Percentiles rank a stretch among this genome's conserved stretches.
Evolutionary conservation across 2,888 invertebrate genomes (phyloP).

Genomic region (Eilema griseolum): DNA sequence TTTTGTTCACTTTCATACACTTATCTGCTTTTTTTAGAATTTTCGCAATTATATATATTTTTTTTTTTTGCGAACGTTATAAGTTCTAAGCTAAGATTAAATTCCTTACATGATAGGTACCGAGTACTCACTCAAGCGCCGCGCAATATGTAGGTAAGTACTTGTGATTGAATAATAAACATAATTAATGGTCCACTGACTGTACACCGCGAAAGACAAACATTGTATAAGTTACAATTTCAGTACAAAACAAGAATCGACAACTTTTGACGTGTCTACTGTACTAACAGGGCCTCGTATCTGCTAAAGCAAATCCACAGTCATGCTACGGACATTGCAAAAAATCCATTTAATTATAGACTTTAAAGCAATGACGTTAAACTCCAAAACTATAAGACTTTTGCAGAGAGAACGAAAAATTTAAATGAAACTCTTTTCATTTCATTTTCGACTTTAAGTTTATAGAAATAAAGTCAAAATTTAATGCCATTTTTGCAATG

Average conservation of each 20-base stretch:
- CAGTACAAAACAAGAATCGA: background rate
- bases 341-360: too few relatives aligned
- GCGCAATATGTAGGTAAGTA: slow-evolving; percentile 43
- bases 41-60: slow-evolving; percentile 54
- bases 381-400: too few relatives aligned
- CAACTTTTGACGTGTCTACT: background rate
- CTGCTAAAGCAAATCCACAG: too few relatives aligned
- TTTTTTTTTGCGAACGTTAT: slow-evolving; percentile 46
- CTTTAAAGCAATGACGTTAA: too few relatives aligned
- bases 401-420: too few relatives aligned
- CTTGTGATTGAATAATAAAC: slow-evolving; percentile 25
- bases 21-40: slow-evolving; percentile 70
- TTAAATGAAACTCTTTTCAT: too few relatives aligned
- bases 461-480: too few relatives aligned
- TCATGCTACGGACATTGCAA: too few relatives aligned
- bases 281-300: too few relatives aligned
- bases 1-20: slow-evolving; percentile 66
- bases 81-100: slow-evolving; percentile 46
- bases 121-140: slow-evolving; percentile 36
- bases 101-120: slow-evolving; percentile 41
- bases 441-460: too few relatives aligned
- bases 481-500: too few relatives aligned
- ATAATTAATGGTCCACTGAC: background rate
- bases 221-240: slow-evolving; percentile 28
- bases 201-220: background rate